A percentile compares a stretch with the other conserved stretches of the same genome.
Conservation (phyloP, 2,888 invertebrate species). For the Papilio protenor region DNA sequence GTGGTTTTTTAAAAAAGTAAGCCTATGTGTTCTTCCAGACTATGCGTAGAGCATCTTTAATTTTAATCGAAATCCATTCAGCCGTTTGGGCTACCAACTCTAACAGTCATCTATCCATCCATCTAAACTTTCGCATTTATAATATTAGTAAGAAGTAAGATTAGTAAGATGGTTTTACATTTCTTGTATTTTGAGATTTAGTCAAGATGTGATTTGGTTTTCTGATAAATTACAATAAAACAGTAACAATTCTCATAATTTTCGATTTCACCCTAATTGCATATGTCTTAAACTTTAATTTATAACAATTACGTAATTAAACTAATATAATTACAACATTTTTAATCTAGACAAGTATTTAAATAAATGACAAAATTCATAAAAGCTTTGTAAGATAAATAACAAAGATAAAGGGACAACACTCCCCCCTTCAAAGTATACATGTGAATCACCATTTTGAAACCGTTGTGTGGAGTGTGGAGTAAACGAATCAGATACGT, state of each 20-base stretch:
- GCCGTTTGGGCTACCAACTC: neutral
- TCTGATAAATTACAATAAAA: no score
- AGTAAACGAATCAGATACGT: constrained; percentile 52
- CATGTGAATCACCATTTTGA: constrained; percentile 53
- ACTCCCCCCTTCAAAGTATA: constrained; percentile 51
- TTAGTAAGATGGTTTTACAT: no score
- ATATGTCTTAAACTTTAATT: neutral
- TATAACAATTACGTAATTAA: neutral
- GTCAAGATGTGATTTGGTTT: no score
- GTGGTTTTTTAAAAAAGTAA: no score
- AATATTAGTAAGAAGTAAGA: no score
- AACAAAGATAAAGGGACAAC: constrained; percentile 50
- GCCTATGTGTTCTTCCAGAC: no score
- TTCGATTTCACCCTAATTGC: neutral
- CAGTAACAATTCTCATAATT: neutral
- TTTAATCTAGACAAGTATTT: constrained; percentile 16
- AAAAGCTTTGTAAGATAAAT: constrained; percentile 33
- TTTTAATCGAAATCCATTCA: neutral
- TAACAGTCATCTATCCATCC: no score
- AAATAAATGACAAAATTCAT: constrained; percentile 35
- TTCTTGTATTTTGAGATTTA: no score
- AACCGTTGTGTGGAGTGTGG: constrained; percentile 32
- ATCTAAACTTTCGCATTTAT: no score
- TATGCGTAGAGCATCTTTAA: no score
- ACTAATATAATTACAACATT: constrained; percentile 19